Conservation (phyloP, 2,888 invertebrate species). For the Tyria jacobaeae region DNA sequence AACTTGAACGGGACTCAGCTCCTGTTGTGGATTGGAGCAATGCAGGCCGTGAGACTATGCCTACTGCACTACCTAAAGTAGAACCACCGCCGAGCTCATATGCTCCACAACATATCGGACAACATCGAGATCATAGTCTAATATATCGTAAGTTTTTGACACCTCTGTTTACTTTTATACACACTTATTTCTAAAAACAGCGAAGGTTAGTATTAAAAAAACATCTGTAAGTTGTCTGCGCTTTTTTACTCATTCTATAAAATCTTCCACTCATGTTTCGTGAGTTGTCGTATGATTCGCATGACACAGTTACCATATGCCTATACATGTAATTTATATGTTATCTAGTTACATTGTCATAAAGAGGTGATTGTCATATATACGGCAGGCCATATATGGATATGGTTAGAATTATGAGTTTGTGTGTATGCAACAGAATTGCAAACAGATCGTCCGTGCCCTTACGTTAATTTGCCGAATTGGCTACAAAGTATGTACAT, state of each 20-base stretch:
- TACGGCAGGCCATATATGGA: too few relatives aligned
- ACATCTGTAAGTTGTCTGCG: background rate
- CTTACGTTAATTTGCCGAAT: too few relatives aligned
- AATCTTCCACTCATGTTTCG: too few relatives aligned
- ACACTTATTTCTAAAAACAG: background rate
- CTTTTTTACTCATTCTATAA: background rate
- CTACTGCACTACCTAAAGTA: slow-evolving; percentile 91
- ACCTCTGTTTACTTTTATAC: background rate
- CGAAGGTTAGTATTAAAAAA: background rate
- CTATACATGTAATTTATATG: too few relatives aligned
- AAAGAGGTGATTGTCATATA: too few relatives aligned
- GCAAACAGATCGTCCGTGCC: too few relatives aligned
- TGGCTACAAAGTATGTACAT: too few relatives aligned
- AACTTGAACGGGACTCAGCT: slow-evolving; percentile 85
- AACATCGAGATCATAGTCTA: slow-evolving; percentile 87
- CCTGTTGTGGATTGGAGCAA: slow-evolving; percentile 73
- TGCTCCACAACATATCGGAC: slow-evolving; percentile 72
- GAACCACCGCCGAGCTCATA: slow-evolving; percentile 87
- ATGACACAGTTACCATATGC: too few relatives aligned
- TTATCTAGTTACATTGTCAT: too few relatives aligned
- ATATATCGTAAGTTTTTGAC: slow-evolving; percentile 88
- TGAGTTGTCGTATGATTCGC: too few relatives aligned
- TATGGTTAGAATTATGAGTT: too few relatives aligned
- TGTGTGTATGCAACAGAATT: too few relatives aligned
- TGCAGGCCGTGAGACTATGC: slow-evolving; percentile 80